Evolutionary conservation across 1,140 invertebrate genomes (phyloP), one percentile per base, ranked within the genome.

Genomic region (Ceratina calcarata): DNA sequence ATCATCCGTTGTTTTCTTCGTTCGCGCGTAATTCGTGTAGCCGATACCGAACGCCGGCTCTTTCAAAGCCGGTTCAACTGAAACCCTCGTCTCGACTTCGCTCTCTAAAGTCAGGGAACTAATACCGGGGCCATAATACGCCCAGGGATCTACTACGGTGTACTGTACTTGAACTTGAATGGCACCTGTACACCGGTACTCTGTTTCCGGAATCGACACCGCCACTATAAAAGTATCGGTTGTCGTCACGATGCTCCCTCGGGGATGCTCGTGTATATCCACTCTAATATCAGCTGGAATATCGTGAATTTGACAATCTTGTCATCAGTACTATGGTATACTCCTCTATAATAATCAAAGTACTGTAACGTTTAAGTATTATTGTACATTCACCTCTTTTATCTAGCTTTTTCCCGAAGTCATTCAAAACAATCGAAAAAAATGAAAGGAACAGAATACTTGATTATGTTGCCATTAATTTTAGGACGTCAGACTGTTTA

Each of bases 11-110:
- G 67, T 80, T 77, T 77, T 65, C 79, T 81, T 45, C 62, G 49
- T 69, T n/a, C 79, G 65, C 67, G 79, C 67, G 78, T 79, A 79
- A 79, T 79, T 79, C 78, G 78, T 69, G 37, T 53, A 70, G 58
- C 45, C 45, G 55, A 67, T 80, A 61, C 55, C 55, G 55, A 16
- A 7, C 37, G 53, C 2, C 49, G 22, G 45, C 27, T 24, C 61
- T 69, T 60, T 61, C n/a, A 45, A 73, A 58, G 27, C 18, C 18
- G 37, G 37, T 45, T 45, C 37, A n/a, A 15, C 8, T 16, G 10
- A 64, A 20, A 24, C 51, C 72, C 55, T 62, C 57, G 37, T 20
- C 37, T 55, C 57, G 37, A 45, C 8, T 49, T 16, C 22, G n/a
- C 10, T 60, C 10, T 60, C n/a, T 22, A 55, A 81, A 81, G 74